Evolutionary conservation across 2,113 vertebrate species (phyloP), one percentile per base, ranked within the genome.

Genomic region (Grallaria varia): DNA sequence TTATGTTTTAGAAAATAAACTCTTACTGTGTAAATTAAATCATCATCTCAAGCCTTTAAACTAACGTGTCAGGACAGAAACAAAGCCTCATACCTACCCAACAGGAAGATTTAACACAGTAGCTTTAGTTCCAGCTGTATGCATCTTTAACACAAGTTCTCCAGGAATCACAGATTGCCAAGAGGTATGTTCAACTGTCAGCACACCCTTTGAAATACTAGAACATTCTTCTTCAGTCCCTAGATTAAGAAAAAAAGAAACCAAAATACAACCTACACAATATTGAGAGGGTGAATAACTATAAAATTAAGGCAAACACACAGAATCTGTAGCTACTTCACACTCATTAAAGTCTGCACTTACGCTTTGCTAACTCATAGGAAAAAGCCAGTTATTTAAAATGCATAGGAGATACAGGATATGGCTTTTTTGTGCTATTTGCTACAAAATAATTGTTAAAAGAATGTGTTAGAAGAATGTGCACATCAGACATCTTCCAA

Each of bases 71-170:
- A 64, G 39, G 45, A 71, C 9, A 84, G 42, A 92, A 75, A 60
- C 50, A 21, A 75, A 89, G 17, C 21, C 8, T 76, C 5, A 19
- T 44, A 91, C 98, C 60, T 98, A 99, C 99, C 99, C 99, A 45
- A 97, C n/a, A 82, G 99, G 98, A 85, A 99, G 97, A 42, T 92
- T 94, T 68, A 99, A 94, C 75, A 98, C 10, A 37, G 97, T 78
- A 67, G 99, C 98, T 96, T 98, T 99, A 58, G 98, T 98, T n/a
- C 98, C 98, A 5, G 97, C 98, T 14, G 99, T 99, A 53, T 97
- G 97, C 68, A 99, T 97, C 90, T 96, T 98, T 91, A 99, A 82
- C 69, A 99, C 31, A 37, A 98, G 96, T n/a, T 98, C 86, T 52
- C 98, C 97, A 58, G 94, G 95, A 80, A 71, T 84, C 60, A 98